phyloP scores from a whole-genome alignment of 1,140 invertebrate species.

The Atta texana region DNA sequence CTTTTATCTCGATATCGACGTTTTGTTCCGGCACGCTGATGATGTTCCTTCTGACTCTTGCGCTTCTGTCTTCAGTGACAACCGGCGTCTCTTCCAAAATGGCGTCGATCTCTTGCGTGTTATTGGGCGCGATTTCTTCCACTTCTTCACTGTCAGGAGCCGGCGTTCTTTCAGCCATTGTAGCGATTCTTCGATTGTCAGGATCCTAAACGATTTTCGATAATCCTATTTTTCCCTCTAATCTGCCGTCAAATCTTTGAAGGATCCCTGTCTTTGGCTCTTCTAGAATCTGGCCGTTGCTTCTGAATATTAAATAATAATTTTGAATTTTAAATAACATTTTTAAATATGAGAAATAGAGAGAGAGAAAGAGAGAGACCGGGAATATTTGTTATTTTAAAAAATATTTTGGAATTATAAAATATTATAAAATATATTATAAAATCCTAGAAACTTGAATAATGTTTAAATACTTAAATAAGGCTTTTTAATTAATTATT shows the following conservation, averaged over 20 bases:
- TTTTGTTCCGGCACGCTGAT: background rate
- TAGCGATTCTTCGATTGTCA: conserved; percentile 32
- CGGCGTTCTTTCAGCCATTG: conserved; percentile 51
- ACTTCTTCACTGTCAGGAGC: conserved; percentile 28
- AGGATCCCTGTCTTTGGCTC: background rate
- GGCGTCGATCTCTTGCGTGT: conserved; percentile 6
- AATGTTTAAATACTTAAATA: background rate
- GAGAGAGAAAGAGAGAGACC: background rate
- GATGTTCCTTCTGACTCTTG: conserved; percentile 43
- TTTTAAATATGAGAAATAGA: background rate
- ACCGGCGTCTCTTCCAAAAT: conserved; percentile 28
- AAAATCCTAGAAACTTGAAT: background rate
- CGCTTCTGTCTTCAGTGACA: background rate
- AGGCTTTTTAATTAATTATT: background rate
- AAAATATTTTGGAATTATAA: background rate
- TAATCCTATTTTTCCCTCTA: conserved; percentile 56
- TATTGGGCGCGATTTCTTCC: conserved; percentile 18
- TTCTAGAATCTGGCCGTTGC: background rate
- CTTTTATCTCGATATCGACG: background rate
- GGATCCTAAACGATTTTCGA: conserved; percentile 51
- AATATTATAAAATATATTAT: background rate
- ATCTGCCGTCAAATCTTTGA: conserved; percentile 26
- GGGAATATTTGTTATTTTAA: background rate
- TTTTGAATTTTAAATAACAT: background rate
- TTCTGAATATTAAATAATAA: conserved; percentile 37